Base-by-base conservation (phyloP, 2,888 invertebrate genomes). In the Nomada goodeniana region DNA sequence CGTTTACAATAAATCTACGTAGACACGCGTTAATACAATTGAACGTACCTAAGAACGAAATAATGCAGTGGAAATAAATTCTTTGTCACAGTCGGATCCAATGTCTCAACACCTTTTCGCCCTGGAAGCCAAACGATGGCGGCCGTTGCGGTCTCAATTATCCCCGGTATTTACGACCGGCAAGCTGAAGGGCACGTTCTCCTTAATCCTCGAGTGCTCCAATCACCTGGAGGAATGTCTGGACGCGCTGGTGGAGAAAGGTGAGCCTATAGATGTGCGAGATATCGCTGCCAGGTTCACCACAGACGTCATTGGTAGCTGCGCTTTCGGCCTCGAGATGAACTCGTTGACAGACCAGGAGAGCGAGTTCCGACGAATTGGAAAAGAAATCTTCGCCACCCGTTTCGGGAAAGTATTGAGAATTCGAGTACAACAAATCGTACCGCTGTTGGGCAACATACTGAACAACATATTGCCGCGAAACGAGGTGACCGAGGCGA, bases 171-270 rank as follows among this genome's bases (percentile, higher is more conserved):
- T 95, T 47, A 95, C 95, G 0, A 90, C 92, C 10, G 94, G 94
- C 55, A 94, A 95, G 76, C 94, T 94, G 47, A 95, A 95, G 84
- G 91, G 94, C 0, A 94, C 95, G 80, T 95, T 94, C 76, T 93
- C 94, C 0, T 91, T 95, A 3, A 94, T 95, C 2, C 90, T 92
- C 23, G 92, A 94, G 13, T 94, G 95, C 11, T 93, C 94, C n/a
- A 85, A 92, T 9, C 91, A 92, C 26, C 88, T 95, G 80, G 91
- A 92, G 0, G 88, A 91, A 0, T 94, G 94, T 82, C 80, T 95
- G 2, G 90, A 92, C 0, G 88, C 91, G 20, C 18, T 87, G 20
- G 86, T 91, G 0, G 88, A 86, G 55, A 82, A 73, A 42, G 77
- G 77, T 0, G 82, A 87, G 15, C 68, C 82, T 0, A 75, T 91